Evolutionary conservation across 2,113 vertebrate genomes (phyloP).

Genomic region (Telmatochromis sp.): DNA sequence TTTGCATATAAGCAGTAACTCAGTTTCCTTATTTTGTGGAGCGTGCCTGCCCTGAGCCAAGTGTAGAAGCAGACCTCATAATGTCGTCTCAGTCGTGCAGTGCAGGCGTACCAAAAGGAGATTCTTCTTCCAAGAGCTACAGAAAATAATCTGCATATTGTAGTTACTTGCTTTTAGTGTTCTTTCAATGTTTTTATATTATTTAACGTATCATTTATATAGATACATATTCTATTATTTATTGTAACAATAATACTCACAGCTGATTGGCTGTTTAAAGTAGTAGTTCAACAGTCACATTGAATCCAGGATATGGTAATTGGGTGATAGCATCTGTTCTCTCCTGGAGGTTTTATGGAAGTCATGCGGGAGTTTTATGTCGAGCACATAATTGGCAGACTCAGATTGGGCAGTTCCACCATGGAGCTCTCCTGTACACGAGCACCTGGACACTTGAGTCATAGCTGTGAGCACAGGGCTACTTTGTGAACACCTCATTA

Average conservation of each 20-base stretch:
- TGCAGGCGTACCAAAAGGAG: no score
- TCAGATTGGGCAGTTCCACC: background rate
- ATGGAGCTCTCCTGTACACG: background rate
- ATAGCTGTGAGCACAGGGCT: background rate
- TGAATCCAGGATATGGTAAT: background rate
- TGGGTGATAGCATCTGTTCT: background rate
- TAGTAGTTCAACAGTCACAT: background rate
- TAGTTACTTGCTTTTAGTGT: no score
- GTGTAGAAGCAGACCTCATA: background rate
- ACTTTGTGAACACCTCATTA: background rate
- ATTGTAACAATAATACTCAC: background rate
- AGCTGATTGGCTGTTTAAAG: background rate
- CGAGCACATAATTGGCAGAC: background rate
- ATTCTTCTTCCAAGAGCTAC: no score
- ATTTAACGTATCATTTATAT: background rate
- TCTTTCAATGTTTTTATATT: background rate
- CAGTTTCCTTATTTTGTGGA: background rate
- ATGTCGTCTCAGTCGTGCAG: background rate
- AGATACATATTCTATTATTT: background rate
- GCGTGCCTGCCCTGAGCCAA: accelerated
- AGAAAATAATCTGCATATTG: no score
- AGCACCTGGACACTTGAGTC: background rate
- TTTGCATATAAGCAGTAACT: background rate
- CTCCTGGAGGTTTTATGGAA: background rate
- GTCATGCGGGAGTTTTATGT: background rate